Conservation (phyloP, 2,113 vertebrate genomes). For the Toxotes jaculatrix region DNA sequence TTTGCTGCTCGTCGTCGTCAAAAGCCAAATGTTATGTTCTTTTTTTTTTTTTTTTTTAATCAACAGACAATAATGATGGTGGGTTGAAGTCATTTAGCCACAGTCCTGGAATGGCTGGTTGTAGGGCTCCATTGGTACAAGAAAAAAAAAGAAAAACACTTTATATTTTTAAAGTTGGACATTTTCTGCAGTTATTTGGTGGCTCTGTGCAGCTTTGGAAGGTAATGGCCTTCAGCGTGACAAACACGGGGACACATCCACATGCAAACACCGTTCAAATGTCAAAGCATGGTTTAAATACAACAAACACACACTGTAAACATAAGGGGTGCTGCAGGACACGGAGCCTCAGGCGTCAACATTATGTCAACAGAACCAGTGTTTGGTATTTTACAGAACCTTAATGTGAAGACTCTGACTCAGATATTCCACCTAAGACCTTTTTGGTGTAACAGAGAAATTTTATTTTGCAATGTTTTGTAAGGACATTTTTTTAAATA, state of each 20-base stretch:
- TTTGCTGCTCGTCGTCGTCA: conserved; percentile 31
- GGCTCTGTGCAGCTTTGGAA: neutral
- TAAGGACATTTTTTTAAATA: too few relatives aligned
- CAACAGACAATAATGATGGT: conserved; percentile 49
- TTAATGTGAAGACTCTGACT: neutral
- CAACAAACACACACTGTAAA: conserved; percentile 18
- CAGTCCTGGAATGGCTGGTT: conserved; percentile 13
- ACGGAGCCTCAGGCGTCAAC: neutral
- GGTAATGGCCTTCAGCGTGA: conserved; percentile 6
- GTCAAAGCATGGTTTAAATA: conserved; percentile 16
- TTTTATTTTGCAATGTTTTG: too few relatives aligned
- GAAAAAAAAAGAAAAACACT: neutral
- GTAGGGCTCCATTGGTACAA: neutral
- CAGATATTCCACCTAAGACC: neutral
- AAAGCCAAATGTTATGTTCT: conserved; percentile 2
- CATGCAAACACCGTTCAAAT: neutral
- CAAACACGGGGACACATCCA: neutral
- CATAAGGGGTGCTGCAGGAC: conserved; percentile 22
- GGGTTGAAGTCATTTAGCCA: conserved; percentile 18
- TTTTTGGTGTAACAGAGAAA: neutral
- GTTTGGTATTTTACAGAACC: neutral
- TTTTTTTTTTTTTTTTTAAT: conserved; percentile 2
- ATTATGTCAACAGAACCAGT: neutral
- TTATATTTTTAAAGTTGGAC: neutral
- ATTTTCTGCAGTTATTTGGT: neutral